A percentile compares a stretch with the other conserved stretches of the same genome.
phyloP scores from a whole-genome alignment of 2,888 invertebrate genomes.

The Lycia hirtaria region DNA sequence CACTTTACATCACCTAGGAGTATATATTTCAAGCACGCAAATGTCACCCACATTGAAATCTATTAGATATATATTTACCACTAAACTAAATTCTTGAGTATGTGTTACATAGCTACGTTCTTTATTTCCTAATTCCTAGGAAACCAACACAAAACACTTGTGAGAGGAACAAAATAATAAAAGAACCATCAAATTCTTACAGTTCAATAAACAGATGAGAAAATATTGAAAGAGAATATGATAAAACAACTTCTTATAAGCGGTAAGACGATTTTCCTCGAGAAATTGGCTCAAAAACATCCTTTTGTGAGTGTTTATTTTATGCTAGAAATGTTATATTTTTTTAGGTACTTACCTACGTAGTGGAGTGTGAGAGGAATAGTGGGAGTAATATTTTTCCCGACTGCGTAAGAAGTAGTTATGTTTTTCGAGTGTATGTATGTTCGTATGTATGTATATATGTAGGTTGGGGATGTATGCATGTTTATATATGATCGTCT shows the following conservation, averaged over 20 bases:
- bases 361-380: conserved; percentile 25
- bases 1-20: too few relatives aligned
- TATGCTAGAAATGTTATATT: conserved; percentile 30
- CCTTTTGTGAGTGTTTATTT: conserved; percentile 34
- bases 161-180: background rate
- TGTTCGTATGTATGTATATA: too few relatives aligned
- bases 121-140: background rate
- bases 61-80: too few relatives aligned
- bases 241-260: conserved; percentile 38
- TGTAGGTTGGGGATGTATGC: too few relatives aligned
- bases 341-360: conserved; percentile 25
- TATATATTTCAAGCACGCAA: too few relatives aligned
- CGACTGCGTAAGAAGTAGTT: too few relatives aligned
- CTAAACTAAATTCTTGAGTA: background rate
- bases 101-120: background rate
- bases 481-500: too few relatives aligned
- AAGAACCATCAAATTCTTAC: conserved; percentile 14
- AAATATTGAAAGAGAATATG: conserved; percentile 33
- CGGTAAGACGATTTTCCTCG: conserved; percentile 30
- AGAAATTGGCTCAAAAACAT: conserved; percentile 32
- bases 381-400: background rate
- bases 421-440: too few relatives aligned
- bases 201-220: conserved; percentile 28
- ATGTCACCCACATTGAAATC: too few relatives aligned
- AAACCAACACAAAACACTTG: conserved; percentile 14